Percentiles rank a stretch among this genome's conserved stretches.
Evolutionary conservation across 2,113 vertebrate genomes (phyloP).

Genomic region (Rhagologus leucostigma): DNA sequence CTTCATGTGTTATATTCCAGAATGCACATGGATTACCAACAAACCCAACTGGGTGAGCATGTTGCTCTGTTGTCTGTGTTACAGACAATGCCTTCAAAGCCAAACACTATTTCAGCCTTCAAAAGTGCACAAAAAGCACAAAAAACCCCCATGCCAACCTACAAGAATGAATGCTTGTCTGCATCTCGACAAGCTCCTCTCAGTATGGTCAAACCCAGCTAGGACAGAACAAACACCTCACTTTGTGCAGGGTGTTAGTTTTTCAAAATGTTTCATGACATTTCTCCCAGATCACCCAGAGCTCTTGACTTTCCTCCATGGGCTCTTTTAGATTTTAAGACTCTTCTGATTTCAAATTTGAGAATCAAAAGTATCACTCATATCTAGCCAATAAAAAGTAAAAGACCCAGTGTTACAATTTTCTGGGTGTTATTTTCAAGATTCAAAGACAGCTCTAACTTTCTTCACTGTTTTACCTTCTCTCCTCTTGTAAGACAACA

Average conservation of each 20-base stretch:
- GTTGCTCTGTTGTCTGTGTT: neutral
- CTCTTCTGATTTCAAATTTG: neutral
- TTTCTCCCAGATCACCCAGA: neutral
- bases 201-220: neutral
- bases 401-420: neutral
- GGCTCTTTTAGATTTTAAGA: neutral
- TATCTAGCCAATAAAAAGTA: neutral
- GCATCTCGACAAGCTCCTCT: neutral
- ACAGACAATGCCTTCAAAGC: neutral
- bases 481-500: neutral
- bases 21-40: neutral
- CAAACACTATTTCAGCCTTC: neutral
- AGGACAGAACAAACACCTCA: neutral
- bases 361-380: neutral
- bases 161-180: neutral
- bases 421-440: neutral
- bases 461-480: neutral
- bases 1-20: neutral
- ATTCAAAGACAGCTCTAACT: neutral
- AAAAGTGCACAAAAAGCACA: neutral
- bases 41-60: neutral
- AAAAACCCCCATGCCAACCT: fast-evolving
- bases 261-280: neutral
- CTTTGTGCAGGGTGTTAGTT: neutral
- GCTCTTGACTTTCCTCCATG: neutral